Evolutionary conservation across 1,140 invertebrate species (phyloP).

Genomic region (Solen grandis): DNA sequence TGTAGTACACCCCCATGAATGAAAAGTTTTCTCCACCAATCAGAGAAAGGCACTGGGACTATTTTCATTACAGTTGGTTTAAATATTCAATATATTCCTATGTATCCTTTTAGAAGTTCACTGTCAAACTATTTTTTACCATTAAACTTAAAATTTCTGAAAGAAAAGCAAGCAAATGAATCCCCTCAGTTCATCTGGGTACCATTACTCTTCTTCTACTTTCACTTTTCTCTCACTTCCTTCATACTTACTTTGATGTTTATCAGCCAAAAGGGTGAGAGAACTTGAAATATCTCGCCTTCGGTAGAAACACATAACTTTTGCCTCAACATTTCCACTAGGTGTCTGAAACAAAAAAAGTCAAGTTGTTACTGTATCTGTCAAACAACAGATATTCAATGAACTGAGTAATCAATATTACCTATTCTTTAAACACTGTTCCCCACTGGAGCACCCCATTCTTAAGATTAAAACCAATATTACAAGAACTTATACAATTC

Average conservation of each 20-base stretch:
- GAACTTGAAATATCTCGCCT: constrained; percentile 96
- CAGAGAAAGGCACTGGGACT: constrained; percentile 62
- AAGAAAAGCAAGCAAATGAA: too few relatives aligned
- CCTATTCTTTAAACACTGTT: constrained; percentile 39
- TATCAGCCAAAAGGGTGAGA: constrained; percentile 97
- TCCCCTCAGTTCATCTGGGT: too few relatives aligned
- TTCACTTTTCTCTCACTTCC: too few relatives aligned
- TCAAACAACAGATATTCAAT: constrained; percentile 22
- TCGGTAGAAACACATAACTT: constrained; percentile 99
- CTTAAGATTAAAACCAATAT: background rate
- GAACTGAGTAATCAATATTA: constrained; percentile 50
- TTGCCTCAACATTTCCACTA: constrained; percentile 98
- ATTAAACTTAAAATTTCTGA: too few relatives aligned
- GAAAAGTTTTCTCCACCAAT: constrained; percentile 65
- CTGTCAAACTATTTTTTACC: too few relatives aligned
- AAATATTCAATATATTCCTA: too few relatives aligned
- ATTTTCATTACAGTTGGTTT: constrained; percentile 62
- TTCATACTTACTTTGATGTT: constrained; percentile 96
- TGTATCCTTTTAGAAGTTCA: too few relatives aligned
- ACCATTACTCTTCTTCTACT: too few relatives aligned
- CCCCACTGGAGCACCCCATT: constrained; percentile 30
- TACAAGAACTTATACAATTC: too few relatives aligned
- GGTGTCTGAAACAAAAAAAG: constrained; percentile 87
- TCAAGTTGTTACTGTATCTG: too few relatives aligned
- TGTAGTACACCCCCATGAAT: constrained; percentile 60